Percentiles rank a stretch among this genome's conserved stretches.
These are phyloP conservation scores for Malurus melanocephalus DNA, from an alignment of 2,113 vertebrate species.

Conservation along the genomic window DNA sequence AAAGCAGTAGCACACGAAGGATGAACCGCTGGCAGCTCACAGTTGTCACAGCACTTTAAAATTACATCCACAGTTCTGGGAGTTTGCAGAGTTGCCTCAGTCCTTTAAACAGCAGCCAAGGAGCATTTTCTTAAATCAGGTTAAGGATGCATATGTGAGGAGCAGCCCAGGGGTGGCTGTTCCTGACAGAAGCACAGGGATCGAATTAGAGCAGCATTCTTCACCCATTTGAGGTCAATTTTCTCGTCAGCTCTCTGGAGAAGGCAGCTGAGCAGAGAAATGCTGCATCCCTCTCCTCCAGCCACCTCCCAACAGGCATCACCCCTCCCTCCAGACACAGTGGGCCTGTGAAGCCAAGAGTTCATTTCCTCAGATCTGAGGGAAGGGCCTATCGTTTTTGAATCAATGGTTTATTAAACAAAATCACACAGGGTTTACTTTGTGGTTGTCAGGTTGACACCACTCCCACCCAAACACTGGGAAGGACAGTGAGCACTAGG, in stretches of 20 bases:
- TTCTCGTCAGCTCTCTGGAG: neutral
- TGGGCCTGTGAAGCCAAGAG: neutral
- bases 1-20: accelerated
- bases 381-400: neutral
- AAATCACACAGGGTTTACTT: neutral
- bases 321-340: neutral
- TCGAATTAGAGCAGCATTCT: neutral
- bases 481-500: neutral
- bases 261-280: neutral
- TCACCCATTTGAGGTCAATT: neutral
- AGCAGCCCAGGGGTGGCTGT: neutral
- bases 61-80: neutral
- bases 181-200: neutral
- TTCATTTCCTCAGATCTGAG: neutral
- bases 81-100: neutral
- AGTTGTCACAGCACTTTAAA: neutral
- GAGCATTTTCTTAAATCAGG: neutral
- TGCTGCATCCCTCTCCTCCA: neutral
- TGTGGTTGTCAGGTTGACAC: neutral
- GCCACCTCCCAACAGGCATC: accelerated
- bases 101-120: neutral
- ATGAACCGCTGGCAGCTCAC: neutral
- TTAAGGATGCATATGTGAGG: neutral
- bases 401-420: neutral
- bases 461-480: neutral